phyloP scores from a whole-genome alignment of 2,797 vertebrate species.

The Glyptemys insculpta region DNA sequence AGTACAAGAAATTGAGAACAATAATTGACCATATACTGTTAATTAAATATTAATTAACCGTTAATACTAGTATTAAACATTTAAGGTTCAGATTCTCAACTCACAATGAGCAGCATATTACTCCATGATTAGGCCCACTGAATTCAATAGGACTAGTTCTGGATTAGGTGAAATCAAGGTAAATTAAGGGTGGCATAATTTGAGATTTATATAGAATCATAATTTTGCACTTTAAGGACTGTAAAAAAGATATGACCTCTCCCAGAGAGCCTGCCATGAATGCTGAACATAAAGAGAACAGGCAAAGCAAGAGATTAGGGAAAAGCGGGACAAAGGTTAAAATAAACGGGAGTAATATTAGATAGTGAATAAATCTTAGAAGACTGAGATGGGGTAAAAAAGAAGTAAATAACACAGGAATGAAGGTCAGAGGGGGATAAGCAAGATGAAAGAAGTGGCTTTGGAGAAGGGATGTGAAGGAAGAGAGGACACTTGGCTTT shows the following conservation, averaged over 20 bases:
- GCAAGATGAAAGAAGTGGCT: neutral
- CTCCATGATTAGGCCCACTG: neutral
- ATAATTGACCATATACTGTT: neutral
- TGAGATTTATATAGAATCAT: neutral
- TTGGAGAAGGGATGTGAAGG: neutral
- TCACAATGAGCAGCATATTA: neutral
- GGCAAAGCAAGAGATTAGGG: neutral
- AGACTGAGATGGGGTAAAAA: accelerated
- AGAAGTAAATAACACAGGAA: neutral
- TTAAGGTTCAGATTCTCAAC: neutral
- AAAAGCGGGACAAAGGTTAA: neutral
- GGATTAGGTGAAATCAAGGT: neutral
- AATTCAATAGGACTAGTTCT: neutral
- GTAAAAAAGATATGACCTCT: neutral
- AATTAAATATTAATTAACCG: neutral
- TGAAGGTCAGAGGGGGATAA: neutral
- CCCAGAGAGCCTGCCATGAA: neutral
- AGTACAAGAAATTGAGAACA: neutral
- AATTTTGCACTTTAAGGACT: neutral
- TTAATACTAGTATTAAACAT: neutral
- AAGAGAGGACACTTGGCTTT: neutral
- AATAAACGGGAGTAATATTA: neutral
- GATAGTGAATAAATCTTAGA: neutral
- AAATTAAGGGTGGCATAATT: neutral
- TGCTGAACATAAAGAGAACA: neutral